A percentile compares a stretch with the other conserved stretches of the same genome.
phyloP scores from a whole-genome alignment of 2,888 invertebrate species.

The Phengaris alcon region DNA sequence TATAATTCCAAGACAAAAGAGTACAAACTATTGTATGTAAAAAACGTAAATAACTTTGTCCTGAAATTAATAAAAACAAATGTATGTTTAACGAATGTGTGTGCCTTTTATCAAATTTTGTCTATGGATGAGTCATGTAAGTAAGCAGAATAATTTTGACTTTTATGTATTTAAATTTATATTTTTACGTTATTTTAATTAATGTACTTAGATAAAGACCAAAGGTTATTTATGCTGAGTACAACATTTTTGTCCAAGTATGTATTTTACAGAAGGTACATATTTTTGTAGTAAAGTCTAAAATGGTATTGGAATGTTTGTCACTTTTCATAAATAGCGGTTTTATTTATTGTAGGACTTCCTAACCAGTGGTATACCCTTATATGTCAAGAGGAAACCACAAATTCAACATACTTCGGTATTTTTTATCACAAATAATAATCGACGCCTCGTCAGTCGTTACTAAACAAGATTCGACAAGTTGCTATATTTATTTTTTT shows the following conservation, averaged over 20 bases:
- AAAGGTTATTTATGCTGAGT: not conserved
- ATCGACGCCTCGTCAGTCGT: too few species aligned
- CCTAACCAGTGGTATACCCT: too few species aligned
- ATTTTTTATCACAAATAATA: too few species aligned
- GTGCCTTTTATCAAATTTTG: constrained; percentile 16
- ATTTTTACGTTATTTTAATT: not conserved
- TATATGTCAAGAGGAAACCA: too few species aligned
- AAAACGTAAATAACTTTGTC: not conserved
- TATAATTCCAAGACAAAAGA: not conserved
- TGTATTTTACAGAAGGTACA: too few species aligned
- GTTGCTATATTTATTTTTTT: too few species aligned
- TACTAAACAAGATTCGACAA: too few species aligned
- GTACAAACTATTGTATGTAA: not conserved
- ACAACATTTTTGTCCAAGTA: not conserved
- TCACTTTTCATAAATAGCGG: too few species aligned
- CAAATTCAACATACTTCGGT: too few species aligned
- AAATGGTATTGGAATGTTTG: too few species aligned
- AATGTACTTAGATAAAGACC: not conserved
- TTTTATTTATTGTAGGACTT: too few species aligned
- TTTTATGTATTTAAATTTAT: not conserved
- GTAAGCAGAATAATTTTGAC: not conserved
- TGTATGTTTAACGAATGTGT: constrained; percentile 1
- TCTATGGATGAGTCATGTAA: not conserved
- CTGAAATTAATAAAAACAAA: not conserved
- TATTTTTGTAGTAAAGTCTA: too few species aligned